These are phyloP conservation scores for Mechanitis messenoides DNA, from an alignment of 2,888 invertebrate species.

Conservation along the genomic window DNA sequence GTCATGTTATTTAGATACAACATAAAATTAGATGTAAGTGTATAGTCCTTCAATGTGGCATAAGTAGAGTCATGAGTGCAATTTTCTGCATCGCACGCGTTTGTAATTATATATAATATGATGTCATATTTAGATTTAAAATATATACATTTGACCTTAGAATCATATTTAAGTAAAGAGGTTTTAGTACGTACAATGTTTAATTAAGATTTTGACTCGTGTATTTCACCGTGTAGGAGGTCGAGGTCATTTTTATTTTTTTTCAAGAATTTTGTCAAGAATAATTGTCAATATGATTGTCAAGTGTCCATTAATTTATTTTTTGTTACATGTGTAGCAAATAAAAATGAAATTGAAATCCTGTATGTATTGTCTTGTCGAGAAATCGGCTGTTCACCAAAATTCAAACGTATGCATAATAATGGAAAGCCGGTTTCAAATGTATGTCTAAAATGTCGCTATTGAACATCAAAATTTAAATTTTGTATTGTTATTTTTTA, in stretches of 20 bases:
- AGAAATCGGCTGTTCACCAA: constrained; percentile 56
- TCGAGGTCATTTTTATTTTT: background rate
- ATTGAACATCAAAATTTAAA: background rate
- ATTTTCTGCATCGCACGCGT: background rate
- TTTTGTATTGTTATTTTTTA: background rate
- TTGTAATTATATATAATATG: background rate
- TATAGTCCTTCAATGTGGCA: background rate
- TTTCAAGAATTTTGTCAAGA: too few species aligned
- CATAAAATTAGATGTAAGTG: too few species aligned
- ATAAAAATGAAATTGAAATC: constrained; percentile 29
- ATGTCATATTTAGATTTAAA: background rate
- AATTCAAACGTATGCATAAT: constrained; percentile 61
- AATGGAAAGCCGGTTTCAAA: constrained; percentile 63
- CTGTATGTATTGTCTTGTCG: constrained; percentile 49
- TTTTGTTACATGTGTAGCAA: background rate
- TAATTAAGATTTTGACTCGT: background rate
- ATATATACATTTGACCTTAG: background rate
- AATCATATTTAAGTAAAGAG: background rate
- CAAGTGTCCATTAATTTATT: too few species aligned
- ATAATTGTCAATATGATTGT: too few species aligned
- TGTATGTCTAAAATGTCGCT: constrained; percentile 54
- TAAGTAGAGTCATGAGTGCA: background rate
- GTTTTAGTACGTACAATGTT: background rate
- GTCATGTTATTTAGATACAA: too few species aligned
- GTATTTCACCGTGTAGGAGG: background rate